A percentile compares a stretch with the other conserved stretches of the same genome.
These are phyloP conservation scores for Pipra filicauda DNA, from an alignment of 2,113 vertebrate species.

Conservation along the genomic window DNA sequence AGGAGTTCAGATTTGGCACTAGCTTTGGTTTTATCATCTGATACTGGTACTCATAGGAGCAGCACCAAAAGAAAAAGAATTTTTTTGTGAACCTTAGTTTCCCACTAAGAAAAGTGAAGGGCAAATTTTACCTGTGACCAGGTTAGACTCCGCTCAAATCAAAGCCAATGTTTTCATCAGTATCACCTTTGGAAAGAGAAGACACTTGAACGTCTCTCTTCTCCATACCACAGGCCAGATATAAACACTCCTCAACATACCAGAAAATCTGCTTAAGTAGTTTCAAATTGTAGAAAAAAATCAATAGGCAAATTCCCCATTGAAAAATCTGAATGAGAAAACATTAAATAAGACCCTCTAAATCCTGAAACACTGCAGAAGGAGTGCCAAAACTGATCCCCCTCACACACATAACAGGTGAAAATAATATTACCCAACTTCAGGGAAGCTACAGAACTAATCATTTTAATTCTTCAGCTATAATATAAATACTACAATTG, in stretches of 20 bases:
- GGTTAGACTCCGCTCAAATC: background rate
- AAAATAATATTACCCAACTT: background rate
- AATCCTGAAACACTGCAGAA: background rate
- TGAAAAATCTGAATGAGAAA: background rate
- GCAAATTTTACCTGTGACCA: background rate
- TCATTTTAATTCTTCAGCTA: background rate
- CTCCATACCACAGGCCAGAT: background rate
- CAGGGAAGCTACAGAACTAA: background rate
- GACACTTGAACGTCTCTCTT: background rate
- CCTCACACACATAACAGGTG: fast-evolving
- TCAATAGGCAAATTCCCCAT: background rate
- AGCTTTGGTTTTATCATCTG: background rate
- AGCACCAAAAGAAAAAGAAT: background rate
- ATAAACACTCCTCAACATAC: background rate
- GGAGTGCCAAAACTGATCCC: background rate
- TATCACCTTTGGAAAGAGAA: background rate
- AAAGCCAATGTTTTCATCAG: background rate
- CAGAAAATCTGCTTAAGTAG: background rate
- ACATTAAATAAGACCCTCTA: background rate
- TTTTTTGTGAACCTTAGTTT: background rate
- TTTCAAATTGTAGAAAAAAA: background rate
- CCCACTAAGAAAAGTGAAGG: background rate
- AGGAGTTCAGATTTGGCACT: background rate
- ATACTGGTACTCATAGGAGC: background rate
- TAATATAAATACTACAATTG: background rate